Conservation (phyloP, 2,797 vertebrate species). For the Semaprochilodus insignis region DNA sequence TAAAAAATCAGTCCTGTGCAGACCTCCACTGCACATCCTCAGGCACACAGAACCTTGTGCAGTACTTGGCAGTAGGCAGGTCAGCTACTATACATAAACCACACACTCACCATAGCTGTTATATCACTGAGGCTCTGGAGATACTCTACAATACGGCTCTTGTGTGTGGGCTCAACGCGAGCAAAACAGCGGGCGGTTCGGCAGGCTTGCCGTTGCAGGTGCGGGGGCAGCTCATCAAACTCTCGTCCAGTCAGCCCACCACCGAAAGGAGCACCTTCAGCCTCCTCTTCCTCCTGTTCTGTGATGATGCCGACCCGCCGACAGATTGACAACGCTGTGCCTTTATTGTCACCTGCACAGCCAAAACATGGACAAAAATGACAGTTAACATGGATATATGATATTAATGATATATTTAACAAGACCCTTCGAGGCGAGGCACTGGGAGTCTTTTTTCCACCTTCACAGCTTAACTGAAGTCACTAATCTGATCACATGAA, state of each 20-base stretch:
- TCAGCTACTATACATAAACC: not conserved
- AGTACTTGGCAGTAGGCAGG: not conserved
- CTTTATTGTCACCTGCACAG: constrained; percentile 81
- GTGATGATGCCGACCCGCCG: constrained; percentile 84
- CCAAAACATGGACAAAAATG: not conserved
- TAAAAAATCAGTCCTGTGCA: no score
- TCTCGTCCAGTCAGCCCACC: constrained; percentile 80
- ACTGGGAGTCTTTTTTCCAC: not conserved
- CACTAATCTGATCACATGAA: no score
- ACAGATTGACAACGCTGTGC: constrained; percentile 82
- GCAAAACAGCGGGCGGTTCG: constrained; percentile 76
- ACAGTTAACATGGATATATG: not conserved
- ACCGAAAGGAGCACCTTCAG: constrained; percentile 51
- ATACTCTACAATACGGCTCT: constrained; percentile 84
- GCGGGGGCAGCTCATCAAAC: constrained; percentile 81
- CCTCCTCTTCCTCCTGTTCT: constrained; percentile 81
- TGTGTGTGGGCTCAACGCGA: constrained; percentile 82
- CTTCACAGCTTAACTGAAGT: no score
- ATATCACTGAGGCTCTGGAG: constrained; percentile 82
- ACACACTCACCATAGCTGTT: constrained; percentile 79
- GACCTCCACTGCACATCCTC: no score
- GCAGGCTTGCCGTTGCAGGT: constrained; percentile 80
- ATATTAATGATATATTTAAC: not conserved
- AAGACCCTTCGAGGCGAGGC: not conserved
- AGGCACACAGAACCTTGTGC: not conserved